phyloP scores from a whole-genome alignment of 2,888 invertebrate species.

The Platypus cylindrus region DNA sequence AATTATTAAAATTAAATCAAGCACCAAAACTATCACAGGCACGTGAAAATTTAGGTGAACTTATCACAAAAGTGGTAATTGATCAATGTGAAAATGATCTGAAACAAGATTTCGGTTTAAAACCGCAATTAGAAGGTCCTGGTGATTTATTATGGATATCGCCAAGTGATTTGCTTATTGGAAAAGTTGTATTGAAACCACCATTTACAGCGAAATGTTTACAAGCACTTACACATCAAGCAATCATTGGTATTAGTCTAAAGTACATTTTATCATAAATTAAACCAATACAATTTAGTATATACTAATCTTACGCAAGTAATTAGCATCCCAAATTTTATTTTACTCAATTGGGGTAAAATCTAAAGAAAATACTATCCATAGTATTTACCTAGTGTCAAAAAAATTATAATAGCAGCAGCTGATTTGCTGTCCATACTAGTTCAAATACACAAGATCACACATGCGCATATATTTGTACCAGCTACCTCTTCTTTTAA shows the following conservation, averaged over 20 bases:
- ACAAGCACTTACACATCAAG: slow-evolving; percentile 33
- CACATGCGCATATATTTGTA: too few relatives aligned
- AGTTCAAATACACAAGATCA: too few relatives aligned
- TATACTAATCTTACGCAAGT: too few relatives aligned
- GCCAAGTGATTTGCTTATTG: slow-evolving; percentile 34
- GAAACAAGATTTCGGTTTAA: slow-evolving; percentile 26
- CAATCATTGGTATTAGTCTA: slow-evolving; percentile 28
- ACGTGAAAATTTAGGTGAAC: slow-evolving; percentile 26
- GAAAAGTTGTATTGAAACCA: slow-evolving; percentile 32
- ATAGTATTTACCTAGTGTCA: too few relatives aligned
- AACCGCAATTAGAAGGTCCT: slow-evolving; percentile 29
- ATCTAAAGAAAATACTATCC: too few relatives aligned
- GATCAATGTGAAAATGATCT: slow-evolving; percentile 25
- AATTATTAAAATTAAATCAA: slow-evolving; percentile 18
- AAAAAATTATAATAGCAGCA: too few relatives aligned
- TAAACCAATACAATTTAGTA: too few relatives aligned
- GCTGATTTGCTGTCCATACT: too few relatives aligned
- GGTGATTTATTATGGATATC: slow-evolving; percentile 33
- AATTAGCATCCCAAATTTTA: too few relatives aligned
- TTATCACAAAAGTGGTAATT: slow-evolving; percentile 30
- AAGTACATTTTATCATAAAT: too few relatives aligned
- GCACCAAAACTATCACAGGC: slow-evolving; percentile 32
- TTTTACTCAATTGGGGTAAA: too few relatives aligned
- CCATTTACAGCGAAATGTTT: slow-evolving; percentile 31
- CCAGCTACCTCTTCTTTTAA: too few relatives aligned